Percentiles rank a stretch among this genome's conserved stretches.
Conservation (phyloP, 2,888 invertebrate species). For the Ormyrus rosae region DNA sequence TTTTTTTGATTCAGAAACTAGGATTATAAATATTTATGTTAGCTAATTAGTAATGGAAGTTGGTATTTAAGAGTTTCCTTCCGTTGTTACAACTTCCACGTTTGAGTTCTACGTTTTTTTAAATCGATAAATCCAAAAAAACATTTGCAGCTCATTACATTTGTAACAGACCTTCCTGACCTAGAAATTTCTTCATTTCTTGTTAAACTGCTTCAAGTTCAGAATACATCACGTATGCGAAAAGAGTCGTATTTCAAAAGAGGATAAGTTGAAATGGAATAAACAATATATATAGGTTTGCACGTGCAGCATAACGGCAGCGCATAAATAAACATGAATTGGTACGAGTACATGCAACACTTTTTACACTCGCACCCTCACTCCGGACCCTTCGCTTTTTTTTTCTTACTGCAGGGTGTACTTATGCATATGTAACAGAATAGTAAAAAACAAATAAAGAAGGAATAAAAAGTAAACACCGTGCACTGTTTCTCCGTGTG, state of each 20-base stretch:
- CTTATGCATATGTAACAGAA: conserved; percentile 35
- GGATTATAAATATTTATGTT: no score
- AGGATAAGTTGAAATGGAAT: background rate
- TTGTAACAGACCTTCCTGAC: no score
- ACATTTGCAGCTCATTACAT: no score
- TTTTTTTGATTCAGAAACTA: no score
- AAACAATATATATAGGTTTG: conserved; percentile 6
- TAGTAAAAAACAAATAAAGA: conserved; percentile 19
- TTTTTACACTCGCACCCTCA: conserved; percentile 19
- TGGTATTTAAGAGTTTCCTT: no score
- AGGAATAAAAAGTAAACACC: background rate
- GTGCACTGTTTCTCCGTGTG: no score
- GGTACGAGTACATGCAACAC: conserved; percentile 20
- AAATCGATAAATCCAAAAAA: no score
- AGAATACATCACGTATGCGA: conserved; percentile 9
- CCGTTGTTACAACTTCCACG: no score
- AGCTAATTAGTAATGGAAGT: no score
- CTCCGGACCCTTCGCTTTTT: conserved; percentile 9
- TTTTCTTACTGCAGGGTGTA: background rate
- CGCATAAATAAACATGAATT: conserved; percentile 39
- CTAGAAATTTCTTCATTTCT: no score
- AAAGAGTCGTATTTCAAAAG: background rate
- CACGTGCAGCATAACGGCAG: background rate
- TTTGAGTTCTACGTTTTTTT: no score
- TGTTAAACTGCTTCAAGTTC: background rate